phyloP scores from a whole-genome alignment of 2,888 invertebrate genomes.

The Abscondita cerata region DNA sequence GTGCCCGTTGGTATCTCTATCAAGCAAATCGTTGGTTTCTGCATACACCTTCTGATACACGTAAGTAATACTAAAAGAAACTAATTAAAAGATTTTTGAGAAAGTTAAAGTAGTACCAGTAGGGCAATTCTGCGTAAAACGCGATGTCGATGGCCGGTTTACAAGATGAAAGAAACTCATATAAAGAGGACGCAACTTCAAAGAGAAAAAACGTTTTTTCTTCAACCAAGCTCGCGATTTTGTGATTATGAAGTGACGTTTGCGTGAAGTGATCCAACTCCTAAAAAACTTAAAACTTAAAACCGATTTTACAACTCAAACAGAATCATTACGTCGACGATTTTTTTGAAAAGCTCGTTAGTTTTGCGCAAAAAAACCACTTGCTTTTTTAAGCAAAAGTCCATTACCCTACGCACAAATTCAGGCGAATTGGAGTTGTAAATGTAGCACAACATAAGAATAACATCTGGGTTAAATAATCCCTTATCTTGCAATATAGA shows the following conservation, averaged over 20 bases:
- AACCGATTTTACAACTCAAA: constrained; percentile 1
- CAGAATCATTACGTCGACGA: constrained; percentile 45
- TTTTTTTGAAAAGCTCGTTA: constrained; percentile 47
- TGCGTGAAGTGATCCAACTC: constrained; percentile 19
- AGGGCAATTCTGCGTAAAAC: constrained; percentile 54
- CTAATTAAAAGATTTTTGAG: neutral
- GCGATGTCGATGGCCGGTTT: constrained; percentile 47
- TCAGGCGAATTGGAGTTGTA: constrained; percentile 47
- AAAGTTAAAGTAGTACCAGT: constrained; percentile 41
- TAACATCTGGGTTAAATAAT: constrained; percentile 50
- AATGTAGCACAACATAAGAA: constrained; percentile 48
- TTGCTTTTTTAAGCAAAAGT: constrained; percentile 36
- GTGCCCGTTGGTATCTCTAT: constrained; percentile 43
- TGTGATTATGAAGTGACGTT: too few relatives aligned
- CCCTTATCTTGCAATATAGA: constrained; percentile 49
- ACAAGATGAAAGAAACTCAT: constrained; percentile 48
- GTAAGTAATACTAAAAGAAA: constrained; percentile 70
- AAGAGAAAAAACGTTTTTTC: constrained; percentile 50
- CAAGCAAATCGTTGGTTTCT: constrained; percentile 67
- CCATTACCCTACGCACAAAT: constrained; percentile 48
- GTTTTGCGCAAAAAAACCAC: constrained; percentile 44
- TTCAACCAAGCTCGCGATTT: constrained; percentile 43
- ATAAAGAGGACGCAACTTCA: constrained; percentile 47
- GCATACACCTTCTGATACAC: constrained; percentile 80
- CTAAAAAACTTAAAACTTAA: constrained; percentile 26